A percentile compares a stretch with the other conserved stretches of the same genome.
These are phyloP conservation scores for Pogonocherus hispidulus DNA, from an alignment of 2,888 invertebrate genomes.

Conservation along the genomic window DNA sequence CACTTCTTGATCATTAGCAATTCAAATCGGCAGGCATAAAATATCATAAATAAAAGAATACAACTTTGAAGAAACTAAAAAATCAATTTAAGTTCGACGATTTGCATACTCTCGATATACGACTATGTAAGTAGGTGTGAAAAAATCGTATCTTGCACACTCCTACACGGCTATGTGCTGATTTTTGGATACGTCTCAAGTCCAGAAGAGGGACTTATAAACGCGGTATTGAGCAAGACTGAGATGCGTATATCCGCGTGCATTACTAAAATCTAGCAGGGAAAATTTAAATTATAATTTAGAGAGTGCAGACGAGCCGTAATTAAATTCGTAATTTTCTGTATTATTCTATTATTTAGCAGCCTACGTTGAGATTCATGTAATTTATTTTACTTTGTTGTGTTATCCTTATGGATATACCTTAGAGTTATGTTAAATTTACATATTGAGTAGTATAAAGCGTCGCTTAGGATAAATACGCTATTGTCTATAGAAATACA, in stretches of 20 bases:
- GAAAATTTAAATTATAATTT: constrained; percentile 36
- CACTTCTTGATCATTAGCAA: constrained; percentile 22
- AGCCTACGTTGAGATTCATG: constrained; percentile 29
- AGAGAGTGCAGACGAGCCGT: constrained; percentile 39
- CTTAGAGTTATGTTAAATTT: not conserved
- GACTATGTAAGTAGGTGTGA: constrained; percentile 34
- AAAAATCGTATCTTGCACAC: constrained; percentile 32
- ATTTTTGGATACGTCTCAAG: constrained; percentile 18
- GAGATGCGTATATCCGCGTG: not conserved
- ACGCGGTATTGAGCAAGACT: not conserved
- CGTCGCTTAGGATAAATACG: not conserved
- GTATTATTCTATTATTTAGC: constrained; percentile 42
- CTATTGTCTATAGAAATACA: constrained; percentile 17
- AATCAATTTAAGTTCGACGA: constrained; percentile 29
- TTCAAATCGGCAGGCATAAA: constrained; percentile 15
- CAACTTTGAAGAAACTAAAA: constrained; percentile 19
- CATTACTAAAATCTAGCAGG: constrained; percentile 6
- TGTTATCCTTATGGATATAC: not conserved
- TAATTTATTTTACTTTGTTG: constrained; percentile 33
- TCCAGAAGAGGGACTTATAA: not conserved
- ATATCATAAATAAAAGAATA: constrained; percentile 10
- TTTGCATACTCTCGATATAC: constrained; percentile 35
- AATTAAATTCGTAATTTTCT: constrained; percentile 42
- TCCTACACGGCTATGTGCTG: constrained; percentile 21
- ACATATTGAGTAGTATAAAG: constrained; percentile 10